Evolutionary conservation across 2,113 vertebrate genomes (phyloP).

Genomic region (human): DNA sequence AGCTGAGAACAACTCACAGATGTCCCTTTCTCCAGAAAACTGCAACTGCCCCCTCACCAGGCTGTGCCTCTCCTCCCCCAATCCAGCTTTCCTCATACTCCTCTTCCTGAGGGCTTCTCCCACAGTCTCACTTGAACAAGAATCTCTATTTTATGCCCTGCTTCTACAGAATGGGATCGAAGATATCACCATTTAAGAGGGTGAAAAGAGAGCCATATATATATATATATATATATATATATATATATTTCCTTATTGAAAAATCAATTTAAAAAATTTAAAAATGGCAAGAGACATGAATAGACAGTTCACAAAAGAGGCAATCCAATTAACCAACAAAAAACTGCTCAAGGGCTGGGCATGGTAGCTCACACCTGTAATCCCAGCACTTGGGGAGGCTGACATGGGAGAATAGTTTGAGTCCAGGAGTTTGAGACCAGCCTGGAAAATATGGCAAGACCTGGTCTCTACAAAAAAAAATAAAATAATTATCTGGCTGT

Average conservation of each 20-base stretch:
- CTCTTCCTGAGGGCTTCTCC: not conserved
- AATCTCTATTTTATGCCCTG: not conserved
- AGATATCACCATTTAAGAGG: not conserved
- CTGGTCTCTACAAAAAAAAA: too few species aligned
- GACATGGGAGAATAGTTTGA: too few species aligned
- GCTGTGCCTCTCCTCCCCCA: not conserved
- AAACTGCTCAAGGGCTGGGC: not conserved
- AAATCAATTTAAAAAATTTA: not conserved
- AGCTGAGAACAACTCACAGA: not conserved
- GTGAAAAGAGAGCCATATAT: not conserved
- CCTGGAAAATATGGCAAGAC: too few species aligned
- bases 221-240: not conserved
- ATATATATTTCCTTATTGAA: too few species aligned
- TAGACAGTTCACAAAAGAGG: not conserved
- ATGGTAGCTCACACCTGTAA: too few species aligned
- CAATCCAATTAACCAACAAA: not conserved
- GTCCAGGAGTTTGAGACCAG: too few species aligned
- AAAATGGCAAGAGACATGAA: not conserved
- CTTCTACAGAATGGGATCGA: not conserved
- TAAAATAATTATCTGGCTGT: too few species aligned
- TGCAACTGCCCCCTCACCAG: not conserved
- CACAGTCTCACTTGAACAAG: not conserved
- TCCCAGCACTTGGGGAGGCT: too few species aligned
- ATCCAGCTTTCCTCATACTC: not conserved
- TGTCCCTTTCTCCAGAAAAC: not conserved